phyloP scores from a whole-genome alignment of 2,113 vertebrate species.

The Solea solea region DNA sequence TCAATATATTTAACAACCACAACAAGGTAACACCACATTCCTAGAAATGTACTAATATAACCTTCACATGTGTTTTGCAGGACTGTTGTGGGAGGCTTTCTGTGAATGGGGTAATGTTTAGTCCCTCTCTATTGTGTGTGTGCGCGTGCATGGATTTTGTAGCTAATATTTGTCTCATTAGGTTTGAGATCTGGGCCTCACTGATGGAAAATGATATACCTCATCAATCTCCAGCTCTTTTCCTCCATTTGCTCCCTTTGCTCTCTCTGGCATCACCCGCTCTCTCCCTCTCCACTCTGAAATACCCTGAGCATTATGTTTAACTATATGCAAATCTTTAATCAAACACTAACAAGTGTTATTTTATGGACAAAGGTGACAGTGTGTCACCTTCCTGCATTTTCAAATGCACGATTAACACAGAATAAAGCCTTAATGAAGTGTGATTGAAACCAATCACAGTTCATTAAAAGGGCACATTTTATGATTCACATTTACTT shows the following conservation, averaged over 20 bases:
- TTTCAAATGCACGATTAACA: constrained; percentile 1
- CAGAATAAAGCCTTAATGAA: neutral
- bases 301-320: neutral
- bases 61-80: too few relatives aligned
- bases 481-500: neutral
- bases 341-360: neutral
- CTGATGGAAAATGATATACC: constrained; percentile 46
- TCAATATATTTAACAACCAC: too few relatives aligned
- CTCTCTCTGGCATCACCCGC: neutral
- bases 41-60: neutral
- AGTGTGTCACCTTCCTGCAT: neutral
- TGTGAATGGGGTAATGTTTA: too few relatives aligned
- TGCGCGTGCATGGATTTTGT: neutral
- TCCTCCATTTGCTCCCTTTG: neutral
- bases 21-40: neutral
- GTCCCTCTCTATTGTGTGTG: neutral
- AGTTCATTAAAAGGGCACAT: neutral
- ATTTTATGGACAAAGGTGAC: neutral
- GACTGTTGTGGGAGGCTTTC: neutral
- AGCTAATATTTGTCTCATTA: constrained; percentile 33
- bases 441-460: neutral
- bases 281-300: neutral
- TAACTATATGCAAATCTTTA: neutral
- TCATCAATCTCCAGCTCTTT: constrained; percentile 47
- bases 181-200: constrained; percentile 16